Evolutionary conservation across 2,888 invertebrate species (phyloP), one percentile per base, ranked within the genome.

Genomic region (Synanthedon myopaeformis): DNA sequence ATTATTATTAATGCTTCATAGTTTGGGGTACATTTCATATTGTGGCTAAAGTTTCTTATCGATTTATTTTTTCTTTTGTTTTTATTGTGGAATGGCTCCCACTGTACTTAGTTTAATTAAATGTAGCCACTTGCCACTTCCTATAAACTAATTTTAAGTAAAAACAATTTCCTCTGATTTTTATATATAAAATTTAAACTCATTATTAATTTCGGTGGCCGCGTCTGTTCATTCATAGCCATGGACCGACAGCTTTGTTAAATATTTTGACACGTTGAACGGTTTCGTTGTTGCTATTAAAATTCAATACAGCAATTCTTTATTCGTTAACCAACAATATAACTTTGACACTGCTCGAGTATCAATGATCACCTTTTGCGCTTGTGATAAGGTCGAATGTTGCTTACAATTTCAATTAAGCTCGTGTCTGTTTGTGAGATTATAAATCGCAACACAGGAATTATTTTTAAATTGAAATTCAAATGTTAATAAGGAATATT

Each of bases 231-330:
- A 53, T 59, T 55, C 45, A 5, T 45, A 45, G n/a, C 4, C 45
- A 45, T 2, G 35, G 10, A 14, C 45, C 45, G 45, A 45, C 45
- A 45, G 14, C 63, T 58, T 64, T 60, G 64, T 69, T 62, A 65
- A 72, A 70, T 74, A 71, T 74, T 75, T 72, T 72, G 72, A 75
- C 74, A 72, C 62, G 56, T 58, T 57, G 69, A 35, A 69, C 64
- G 61, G 65, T 70, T 69, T 70, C 61, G 64, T 65, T 56, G 63
- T 66, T 59, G 60, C 59, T 63, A 59, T 63, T 69, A 61, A 67
- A 66, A 69, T 72, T 64, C 65, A 70, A 68, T 67, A 70, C 64
- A 63, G 64, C 58, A 53, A 59, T 52, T 61, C 61, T 71, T 23
- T 66, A 69, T 67, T 69, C 65, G 66, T 42, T 42, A 42, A n/a